A percentile compares a stretch with the other conserved stretches of the same genome.
Conservation (phyloP, 1,140 invertebrate genomes). For the Hermetia illucens region DNA sequence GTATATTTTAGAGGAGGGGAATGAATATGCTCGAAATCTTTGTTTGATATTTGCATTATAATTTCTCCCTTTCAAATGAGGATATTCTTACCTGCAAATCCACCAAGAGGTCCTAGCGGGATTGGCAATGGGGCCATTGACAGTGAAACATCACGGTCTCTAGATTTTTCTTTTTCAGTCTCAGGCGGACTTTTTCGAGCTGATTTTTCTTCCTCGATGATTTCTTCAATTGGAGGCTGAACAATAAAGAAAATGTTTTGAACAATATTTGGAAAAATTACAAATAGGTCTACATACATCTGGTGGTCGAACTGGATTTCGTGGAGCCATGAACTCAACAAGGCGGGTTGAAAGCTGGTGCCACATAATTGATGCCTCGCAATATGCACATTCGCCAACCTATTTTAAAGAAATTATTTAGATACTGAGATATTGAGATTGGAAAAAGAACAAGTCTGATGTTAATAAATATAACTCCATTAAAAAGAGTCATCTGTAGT, state of each 20-base stretch:
- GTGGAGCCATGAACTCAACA: constrained; percentile 62
- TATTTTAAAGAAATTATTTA: too few relatives aligned
- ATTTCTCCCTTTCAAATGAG: too few relatives aligned
- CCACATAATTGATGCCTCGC: constrained; percentile 85
- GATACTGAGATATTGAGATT: too few relatives aligned
- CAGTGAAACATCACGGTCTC: constrained; percentile 25
- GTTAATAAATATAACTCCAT: too few relatives aligned
- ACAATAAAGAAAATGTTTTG: constrained; percentile 7
- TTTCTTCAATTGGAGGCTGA: constrained; percentile 44
- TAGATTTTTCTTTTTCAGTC: constrained; percentile 45
- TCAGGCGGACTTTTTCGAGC: constrained; percentile 48
- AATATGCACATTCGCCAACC: constrained; percentile 67
- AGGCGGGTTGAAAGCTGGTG: constrained; percentile 77
- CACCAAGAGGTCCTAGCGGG: constrained; percentile 26
- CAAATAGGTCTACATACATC: constrained; percentile 42
- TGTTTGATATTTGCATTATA: too few relatives aligned
- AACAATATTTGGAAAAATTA: background rate
- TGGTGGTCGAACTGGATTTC: constrained; percentile 55
- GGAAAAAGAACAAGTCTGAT: too few relatives aligned
- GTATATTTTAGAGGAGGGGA: too few relatives aligned
- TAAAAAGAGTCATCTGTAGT: too few relatives aligned
- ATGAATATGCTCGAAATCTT: too few relatives aligned
- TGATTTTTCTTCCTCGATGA: constrained; percentile 37
- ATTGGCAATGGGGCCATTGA: constrained; percentile 29
- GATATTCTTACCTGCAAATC: constrained; percentile 24